Evolutionary conservation across 1,140 invertebrate genomes (phyloP), one percentile per base, ranked within the genome.

Genomic region (Spodoptera frugiperda): DNA sequence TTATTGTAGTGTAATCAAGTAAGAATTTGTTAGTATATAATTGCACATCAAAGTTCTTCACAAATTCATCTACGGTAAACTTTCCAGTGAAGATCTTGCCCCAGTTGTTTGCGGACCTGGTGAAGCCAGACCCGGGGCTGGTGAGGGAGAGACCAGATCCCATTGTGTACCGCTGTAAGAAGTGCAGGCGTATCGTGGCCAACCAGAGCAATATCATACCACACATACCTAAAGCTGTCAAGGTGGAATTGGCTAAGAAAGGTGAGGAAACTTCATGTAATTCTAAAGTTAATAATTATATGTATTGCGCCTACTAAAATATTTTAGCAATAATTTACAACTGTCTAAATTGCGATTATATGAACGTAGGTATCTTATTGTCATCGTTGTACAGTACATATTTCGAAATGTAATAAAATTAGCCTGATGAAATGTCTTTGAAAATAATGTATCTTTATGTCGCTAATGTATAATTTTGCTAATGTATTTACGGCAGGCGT

Each of bases 91-190:
- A 97, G 94, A 97, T 98, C 82, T 92, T 98, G 59, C 97, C 97
- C 0, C 96, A 97, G 86, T 95, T 95, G 76, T 97, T 97, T 82
- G 95, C 95, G 67, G 96, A 97, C 88, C 93, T 98, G 10, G 95
- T 98, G 2, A 97, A 97, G 90, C 94, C 96, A 1, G 97, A 98
- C 93, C 97, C 97, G 1, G 96, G 96, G n/a, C 87, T 98, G 19
- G 95, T 95, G 1, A 96, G 96, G 14, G 96, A 96, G 71, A 95
- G 96, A 79, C 97, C 97, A 25, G 97, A 98, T 79, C 97, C 97
- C 3, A 96, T 97, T 49, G 97, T 97, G 0, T 98, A 97, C 87
- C 94, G 97, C 33, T 98, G 97, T 87, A 96, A 96, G 86, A 97
- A 96, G 82, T 98, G 97, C 87, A 94, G 97, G 17, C 95, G 97